These are phyloP conservation scores for Lerista edwardsae DNA, from an alignment of 2,797 vertebrate genomes.

Conservation along the genomic window DNA sequence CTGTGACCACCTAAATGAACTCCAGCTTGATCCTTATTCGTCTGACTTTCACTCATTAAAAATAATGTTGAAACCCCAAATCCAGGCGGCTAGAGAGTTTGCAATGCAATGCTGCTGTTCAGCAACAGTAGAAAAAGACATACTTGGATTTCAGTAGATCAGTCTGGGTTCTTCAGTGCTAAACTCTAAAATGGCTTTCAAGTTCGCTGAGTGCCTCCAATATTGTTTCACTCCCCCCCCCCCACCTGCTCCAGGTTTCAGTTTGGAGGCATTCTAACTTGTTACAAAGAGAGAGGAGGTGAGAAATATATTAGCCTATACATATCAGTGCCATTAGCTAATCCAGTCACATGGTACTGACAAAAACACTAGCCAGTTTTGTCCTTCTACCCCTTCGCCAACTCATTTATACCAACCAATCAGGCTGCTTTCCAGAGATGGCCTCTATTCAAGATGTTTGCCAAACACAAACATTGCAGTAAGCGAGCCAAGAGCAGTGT, in stretches of 20 bases:
- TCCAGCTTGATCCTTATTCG: too few relatives aligned
- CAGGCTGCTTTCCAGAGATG: conserved; percentile 26
- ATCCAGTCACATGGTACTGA: neutral
- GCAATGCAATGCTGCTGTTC: neutral
- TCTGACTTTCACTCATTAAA: neutral
- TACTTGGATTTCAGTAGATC: neutral
- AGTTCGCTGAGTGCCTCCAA: neutral
- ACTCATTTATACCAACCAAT: conserved; percentile 30
- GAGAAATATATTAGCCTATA: conserved; percentile 2
- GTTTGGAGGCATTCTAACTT: neutral
- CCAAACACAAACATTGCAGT: conserved; percentile 27
- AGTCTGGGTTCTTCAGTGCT: neutral
- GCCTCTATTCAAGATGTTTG: conserved; percentile 27
- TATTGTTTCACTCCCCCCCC: neutral
- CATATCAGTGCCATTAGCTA: conserved; percentile 14
- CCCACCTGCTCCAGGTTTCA: neutral
- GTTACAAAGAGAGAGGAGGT: neutral
- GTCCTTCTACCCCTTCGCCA: neutral
- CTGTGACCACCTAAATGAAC: neutral
- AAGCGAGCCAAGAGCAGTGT: conserved; percentile 8
- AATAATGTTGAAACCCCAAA: neutral
- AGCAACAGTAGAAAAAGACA: too few relatives aligned
- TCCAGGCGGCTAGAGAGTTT: neutral
- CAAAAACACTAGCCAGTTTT: conserved; percentile 23
- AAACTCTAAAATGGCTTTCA: neutral